Evolutionary conservation across 2,797 vertebrate species (phyloP).

Genomic region (Gephyroberyx darwinii): DNA sequence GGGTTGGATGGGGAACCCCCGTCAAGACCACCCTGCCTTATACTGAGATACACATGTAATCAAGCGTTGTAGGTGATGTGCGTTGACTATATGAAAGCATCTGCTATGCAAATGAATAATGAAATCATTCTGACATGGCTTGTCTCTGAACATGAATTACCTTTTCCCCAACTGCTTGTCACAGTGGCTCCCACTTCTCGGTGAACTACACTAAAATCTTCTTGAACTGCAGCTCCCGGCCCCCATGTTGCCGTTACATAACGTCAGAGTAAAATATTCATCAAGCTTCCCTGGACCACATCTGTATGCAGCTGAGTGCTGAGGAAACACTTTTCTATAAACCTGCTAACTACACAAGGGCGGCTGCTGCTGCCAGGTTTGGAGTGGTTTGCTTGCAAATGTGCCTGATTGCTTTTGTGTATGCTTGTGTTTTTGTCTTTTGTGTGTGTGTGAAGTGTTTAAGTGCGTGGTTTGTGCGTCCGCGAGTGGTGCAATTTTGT

Average conservation of each 20-base stretch:
- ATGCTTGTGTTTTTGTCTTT: conserved; percentile 4
- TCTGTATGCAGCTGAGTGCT: conserved; percentile 76
- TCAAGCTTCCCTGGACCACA: conserved; percentile 69
- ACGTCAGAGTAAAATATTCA: conserved; percentile 81
- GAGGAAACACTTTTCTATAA: conserved; percentile 76
- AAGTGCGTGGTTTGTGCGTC: conserved; percentile 26
- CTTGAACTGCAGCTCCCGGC: conserved; percentile 60
- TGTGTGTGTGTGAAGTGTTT: conserved; percentile 16
- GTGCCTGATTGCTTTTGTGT: conserved; percentile 55
- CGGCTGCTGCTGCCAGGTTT: conserved; percentile 20
- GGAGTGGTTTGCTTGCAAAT: conserved; percentile 56
- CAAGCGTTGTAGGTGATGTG: conserved; percentile 25
- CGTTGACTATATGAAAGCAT: conserved; percentile 47
- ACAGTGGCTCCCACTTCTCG: conserved; percentile 53
- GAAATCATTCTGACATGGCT: conserved; percentile 60
- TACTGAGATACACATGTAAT: conserved; percentile 22
- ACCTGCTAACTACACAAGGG: conserved; percentile 65
- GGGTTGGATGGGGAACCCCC: conserved; percentile 37
- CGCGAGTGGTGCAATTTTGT: not conserved
- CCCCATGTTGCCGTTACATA: conserved; percentile 73
- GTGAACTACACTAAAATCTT: conserved; percentile 55
- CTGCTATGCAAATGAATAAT: conserved; percentile 70
- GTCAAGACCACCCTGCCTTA: conserved; percentile 22
- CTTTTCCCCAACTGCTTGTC: conserved; percentile 61
- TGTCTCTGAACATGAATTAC: conserved; percentile 64